Evolutionary conservation across 2,797 vertebrate genomes (phyloP), one percentile per base, ranked within the genome.

Genomic region (Brachyrhaphis roseni): DNA sequence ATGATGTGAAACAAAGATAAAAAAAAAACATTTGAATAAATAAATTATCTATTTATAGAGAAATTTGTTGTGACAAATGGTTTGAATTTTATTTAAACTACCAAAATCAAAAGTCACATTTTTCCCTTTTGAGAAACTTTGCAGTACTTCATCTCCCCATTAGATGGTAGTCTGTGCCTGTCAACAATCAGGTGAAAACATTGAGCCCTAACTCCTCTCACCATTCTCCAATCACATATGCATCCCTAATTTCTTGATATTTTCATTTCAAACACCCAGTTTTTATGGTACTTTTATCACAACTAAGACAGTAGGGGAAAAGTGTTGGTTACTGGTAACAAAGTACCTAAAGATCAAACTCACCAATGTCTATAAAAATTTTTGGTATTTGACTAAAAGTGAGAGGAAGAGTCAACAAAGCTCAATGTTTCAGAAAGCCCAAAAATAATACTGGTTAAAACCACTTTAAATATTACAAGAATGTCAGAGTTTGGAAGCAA

Each of bases 111-210:
- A 28, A 20, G 3, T 20, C 34, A 39, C 18, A 39, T 11, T 41
- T 26, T 41, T 41, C 20, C 20, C 10, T 41, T 39, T 12, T 41
- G 36, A 41, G 8, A 41, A 41, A n/a, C 16, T 0, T 34, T 84
- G 80, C 79, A 91, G 73, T 91, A 83, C 75, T 34, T 7, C 3
- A 20, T 57, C n/a, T 45, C 0, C 3, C 86, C 93, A 90, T 47
- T 75, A 39, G 92, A 88, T 88, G 89, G 91, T 87, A 87, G 88
- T 74, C 53, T 74, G 34, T 45, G 16, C 62, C 82, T 79, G 34
- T 71, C 3, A 80, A 28, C 8, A 8, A 2, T 41, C 31, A 1
- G 31, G 34, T 36, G 34, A 64, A 41, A 68, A 5, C 2, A 68
- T 11, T 4, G 39, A 12, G 36, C 4, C 8, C 36, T 5, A 23